Evolutionary conservation across 2,888 invertebrate species (phyloP).

Genomic region (Zootermopsis nevadensis): DNA sequence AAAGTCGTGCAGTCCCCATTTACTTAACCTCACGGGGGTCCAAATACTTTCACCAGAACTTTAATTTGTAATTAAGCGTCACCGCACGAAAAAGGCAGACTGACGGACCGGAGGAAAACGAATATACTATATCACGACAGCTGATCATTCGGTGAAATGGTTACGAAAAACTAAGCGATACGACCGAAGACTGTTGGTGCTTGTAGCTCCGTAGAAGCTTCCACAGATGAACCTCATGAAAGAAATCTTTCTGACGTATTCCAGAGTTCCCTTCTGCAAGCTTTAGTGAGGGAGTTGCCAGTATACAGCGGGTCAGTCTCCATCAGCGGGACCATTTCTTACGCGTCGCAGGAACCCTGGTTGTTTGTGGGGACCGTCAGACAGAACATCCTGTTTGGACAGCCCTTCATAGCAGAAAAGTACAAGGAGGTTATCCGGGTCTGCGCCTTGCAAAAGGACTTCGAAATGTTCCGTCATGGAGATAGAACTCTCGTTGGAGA

Average conservation of each 20-base stretch:
- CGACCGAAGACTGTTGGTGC: too few species aligned
- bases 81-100: too few species aligned
- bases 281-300: constrained; percentile 81
- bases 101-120: too few species aligned
- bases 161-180: too few species aligned
- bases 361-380: constrained; percentile 76
- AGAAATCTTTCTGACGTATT: constrained; percentile 40
- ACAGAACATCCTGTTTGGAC: constrained; percentile 85
- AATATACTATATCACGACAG: too few species aligned
- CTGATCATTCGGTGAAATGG: too few species aligned
- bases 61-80: too few species aligned
- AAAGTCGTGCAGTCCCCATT: too few species aligned
- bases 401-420: constrained; percentile 68
- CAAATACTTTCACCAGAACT: too few species aligned
- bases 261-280: constrained; percentile 72
- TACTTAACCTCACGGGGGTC: too few species aligned
- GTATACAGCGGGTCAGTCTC: constrained; percentile 70
- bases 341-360: constrained; percentile 86
- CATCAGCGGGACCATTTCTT: constrained; percentile 74
- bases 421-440: constrained; percentile 68
- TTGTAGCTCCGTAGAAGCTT: too few species aligned
- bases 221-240: too few species aligned
- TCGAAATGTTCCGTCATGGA: constrained; percentile 76
- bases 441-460: constrained; percentile 75
- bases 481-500: constrained; percentile 83